These are phyloP conservation scores for Armadillidium nasatum DNA, from an alignment of 1,140 invertebrate genomes.

Conservation along the genomic window DNA sequence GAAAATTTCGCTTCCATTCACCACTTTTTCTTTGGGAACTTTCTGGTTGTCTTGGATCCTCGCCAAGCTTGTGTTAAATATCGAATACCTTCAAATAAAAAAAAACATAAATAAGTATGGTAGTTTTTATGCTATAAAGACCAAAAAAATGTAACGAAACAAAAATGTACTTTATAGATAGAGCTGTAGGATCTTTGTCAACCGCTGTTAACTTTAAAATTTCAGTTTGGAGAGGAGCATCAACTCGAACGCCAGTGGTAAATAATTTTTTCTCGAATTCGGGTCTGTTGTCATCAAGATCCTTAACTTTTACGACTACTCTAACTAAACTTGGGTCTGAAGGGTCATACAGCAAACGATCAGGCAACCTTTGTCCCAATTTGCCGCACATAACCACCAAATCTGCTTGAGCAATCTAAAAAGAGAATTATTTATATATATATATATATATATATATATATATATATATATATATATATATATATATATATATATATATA, in stretches of 20 bases:
- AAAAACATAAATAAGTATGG: not conserved
- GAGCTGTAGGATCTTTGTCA: constrained; percentile 63
- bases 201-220: constrained; percentile 62
- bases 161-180: constrained; percentile 52
- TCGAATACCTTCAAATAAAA: constrained; percentile 28
- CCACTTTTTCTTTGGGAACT: constrained; percentile 47
- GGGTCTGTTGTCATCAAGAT: constrained; percentile 45
- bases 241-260: constrained; percentile 60
- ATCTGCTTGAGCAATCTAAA: constrained; percentile 28
- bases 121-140: constrained; percentile 17
- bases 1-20: constrained; percentile 51
- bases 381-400: constrained; percentile 39
- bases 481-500: no score
- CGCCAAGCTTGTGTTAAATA: constrained; percentile 40
- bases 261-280: constrained; percentile 31
- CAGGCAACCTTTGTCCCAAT: constrained; percentile 31
- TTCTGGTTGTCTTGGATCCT: constrained; percentile 35
- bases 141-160: constrained; percentile 48
- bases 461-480: no score
- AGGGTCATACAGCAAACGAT: constrained; percentile 29
- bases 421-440: no score
- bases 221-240: constrained; percentile 67
- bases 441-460: no score
- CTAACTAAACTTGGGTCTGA: constrained; percentile 32
- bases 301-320: constrained; percentile 29